Evolutionary conservation across 2,113 vertebrate genomes (phyloP), one percentile per base, ranked within the genome.

Genomic region (Trochalopteron elliotii): DNA sequence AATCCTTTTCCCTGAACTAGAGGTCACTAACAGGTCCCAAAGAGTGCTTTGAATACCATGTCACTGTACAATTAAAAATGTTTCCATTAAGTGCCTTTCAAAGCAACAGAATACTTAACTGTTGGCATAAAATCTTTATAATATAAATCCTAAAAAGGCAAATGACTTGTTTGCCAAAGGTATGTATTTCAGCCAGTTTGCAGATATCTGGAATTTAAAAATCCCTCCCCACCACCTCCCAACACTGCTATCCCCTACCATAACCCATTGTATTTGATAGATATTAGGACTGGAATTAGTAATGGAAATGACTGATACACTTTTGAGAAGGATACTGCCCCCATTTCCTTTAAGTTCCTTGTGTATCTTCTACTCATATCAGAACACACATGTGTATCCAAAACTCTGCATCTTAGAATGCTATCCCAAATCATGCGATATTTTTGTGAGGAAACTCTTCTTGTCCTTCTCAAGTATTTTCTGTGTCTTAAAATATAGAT

Each of bases 201-300:
- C 12, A 64, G 27, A 24, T 37, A 82, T 5, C 33, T 37, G 1
- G 2, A 89, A 42, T 27, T 25, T 44, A 57, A 45, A 59, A 52
- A 59, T 4, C 2, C 3, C 7, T 5, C 10, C 15, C 6, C 0
- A 2, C 14, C 3, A 9, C 24, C 7, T 5, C 4, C 14, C 44
- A 74, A 1, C 12, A 63, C 19, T 45, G 22, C n/a, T 31, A 74
- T 37, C 5, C 9, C 1, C 6, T 24, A 30, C 2, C 7, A 3
- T 2, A 63, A 6, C 27, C 11, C 50, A 59, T 10, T 19, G 10
- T 63, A 14, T 88, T 67, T 57, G 25, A 22, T 21, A 79, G 20
- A 28, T 42, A 31, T 15, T 57, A 12, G 23, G 11, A 42, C 23
- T 33, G 10, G 10, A 59, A 75, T 4, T 76, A 22, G 17, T 33